A percentile compares a stretch with the other conserved stretches of the same genome.
Evolutionary conservation across 2,888 invertebrate species (phyloP).

Genomic region (Philereme vetulata): DNA sequence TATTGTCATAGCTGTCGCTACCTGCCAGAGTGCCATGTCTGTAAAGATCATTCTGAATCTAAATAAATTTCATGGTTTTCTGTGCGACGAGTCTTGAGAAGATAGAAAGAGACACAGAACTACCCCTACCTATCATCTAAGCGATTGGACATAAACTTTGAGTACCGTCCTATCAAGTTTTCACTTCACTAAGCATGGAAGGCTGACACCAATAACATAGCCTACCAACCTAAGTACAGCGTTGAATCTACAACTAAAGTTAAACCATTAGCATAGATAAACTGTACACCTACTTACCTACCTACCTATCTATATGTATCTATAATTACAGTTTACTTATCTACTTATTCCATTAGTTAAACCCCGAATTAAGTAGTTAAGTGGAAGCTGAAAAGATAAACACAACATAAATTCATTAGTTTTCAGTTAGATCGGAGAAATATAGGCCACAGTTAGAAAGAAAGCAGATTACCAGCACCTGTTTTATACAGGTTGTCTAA

Average conservation of each 20-base stretch:
- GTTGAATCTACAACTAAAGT: conserved; percentile 11
- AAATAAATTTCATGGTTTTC: no score
- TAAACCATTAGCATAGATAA: conserved; percentile 11
- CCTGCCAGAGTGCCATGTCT: no score
- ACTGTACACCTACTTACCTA: no score
- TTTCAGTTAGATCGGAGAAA: conserved; percentile 49
- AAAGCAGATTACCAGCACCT: background rate
- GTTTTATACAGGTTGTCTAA: no score
- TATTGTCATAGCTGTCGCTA: no score
- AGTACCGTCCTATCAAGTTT: conserved; percentile 36
- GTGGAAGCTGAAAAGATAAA: conserved; percentile 53
- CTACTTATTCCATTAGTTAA: conserved; percentile 33
- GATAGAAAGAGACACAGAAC: background rate
- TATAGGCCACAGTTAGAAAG: background rate
- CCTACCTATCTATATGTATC: no score
- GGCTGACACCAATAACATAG: background rate
- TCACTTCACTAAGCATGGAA: conserved; percentile 30
- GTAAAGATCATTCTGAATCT: no score
- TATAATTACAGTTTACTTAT: no score
- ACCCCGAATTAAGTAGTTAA: conserved; percentile 42
- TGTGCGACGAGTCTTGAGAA: background rate
- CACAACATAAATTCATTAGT: conserved; percentile 72
- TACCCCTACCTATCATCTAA: conserved; percentile 28
- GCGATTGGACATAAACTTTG: conserved; percentile 46
- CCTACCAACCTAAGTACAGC: background rate